Conservation (phyloP, 1,140 invertebrate genomes). For the Triops longicaudatus region DNA sequence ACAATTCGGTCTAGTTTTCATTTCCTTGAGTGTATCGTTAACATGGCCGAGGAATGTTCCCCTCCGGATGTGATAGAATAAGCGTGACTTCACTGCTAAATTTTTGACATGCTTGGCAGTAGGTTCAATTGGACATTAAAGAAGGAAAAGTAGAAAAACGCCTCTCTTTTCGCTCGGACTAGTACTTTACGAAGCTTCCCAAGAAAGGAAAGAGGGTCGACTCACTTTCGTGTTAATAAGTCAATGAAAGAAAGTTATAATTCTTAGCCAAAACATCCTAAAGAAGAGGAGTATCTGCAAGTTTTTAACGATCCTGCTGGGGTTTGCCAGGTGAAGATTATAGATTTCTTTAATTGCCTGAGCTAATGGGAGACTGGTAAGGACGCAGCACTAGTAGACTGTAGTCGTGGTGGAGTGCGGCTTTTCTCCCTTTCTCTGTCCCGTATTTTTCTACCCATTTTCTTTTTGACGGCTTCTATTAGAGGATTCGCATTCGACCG, state of each 20-base stretch:
- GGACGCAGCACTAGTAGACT: not conserved
- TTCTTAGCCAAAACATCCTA: too few species aligned
- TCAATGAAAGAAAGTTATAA: conserved; percentile 4
- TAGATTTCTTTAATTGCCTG: not conserved
- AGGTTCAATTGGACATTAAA: not conserved
- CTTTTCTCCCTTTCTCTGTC: conserved; percentile 11
- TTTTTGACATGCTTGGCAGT: not conserved
- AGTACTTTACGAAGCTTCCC: not conserved
- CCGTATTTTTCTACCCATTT: not conserved
- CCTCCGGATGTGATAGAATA: not conserved
- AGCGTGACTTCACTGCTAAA: not conserved
- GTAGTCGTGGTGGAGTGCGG: not conserved
- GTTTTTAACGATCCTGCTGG: not conserved
- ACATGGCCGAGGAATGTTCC: not conserved
- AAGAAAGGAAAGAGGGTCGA: not conserved
- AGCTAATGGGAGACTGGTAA: not conserved
- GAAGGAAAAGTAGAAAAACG: not conserved
- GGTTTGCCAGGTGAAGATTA: not conserved
- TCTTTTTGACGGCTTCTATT: not conserved
- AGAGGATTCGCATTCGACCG: not conserved
- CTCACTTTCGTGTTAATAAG: conserved; percentile 3
- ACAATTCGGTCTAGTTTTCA: not conserved
- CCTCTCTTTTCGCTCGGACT: not conserved
- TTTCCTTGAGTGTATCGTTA: not conserved
- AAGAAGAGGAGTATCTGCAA: too few species aligned